Percentiles rank a stretch among this genome's conserved stretches.
Conservation (phyloP, 1,140 invertebrate genomes). For the Venustaconcha ellipsiformis region DNA sequence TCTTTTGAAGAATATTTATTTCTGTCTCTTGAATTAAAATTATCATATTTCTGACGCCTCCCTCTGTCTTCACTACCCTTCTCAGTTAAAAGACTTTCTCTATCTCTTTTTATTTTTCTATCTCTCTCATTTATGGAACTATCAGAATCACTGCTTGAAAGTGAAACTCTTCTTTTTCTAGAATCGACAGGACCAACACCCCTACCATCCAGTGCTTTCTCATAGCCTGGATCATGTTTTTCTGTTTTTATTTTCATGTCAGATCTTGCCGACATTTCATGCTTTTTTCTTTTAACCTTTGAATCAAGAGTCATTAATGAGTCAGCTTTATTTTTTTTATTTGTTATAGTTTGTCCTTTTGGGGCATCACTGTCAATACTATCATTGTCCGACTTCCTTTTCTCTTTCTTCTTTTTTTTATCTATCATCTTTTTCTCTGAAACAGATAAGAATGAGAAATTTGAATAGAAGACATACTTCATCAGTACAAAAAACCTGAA, state of each 20-base stretch:
- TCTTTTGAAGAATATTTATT: conserved; percentile 15
- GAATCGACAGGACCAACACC: background rate
- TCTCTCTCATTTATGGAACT: conserved; percentile 34
- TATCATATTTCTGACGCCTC: background rate
- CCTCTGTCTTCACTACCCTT: conserved; percentile 10
- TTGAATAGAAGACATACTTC: background rate
- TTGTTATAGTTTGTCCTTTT: conserved; percentile 20
- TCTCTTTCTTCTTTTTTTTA: conserved; percentile 49
- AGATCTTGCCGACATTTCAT: background rate
- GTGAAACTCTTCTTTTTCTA: background rate
- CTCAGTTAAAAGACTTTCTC: conserved; percentile 20
- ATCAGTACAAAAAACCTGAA: background rate
- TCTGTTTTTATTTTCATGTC: conserved; percentile 34
- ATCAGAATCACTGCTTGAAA: background rate
- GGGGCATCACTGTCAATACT: conserved; percentile 19
- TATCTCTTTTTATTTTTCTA: conserved; percentile 35
- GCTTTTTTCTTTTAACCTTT: background rate
- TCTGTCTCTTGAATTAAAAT: background rate
- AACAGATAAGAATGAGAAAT: conserved; percentile 1
- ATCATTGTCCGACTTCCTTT: conserved; percentile 31
- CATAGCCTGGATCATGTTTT: conserved; percentile 34
- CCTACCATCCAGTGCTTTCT: conserved; percentile 20
- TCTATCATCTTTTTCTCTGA: conserved; percentile 43
- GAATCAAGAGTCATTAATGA: conserved; percentile 13
- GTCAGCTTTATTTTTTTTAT: conserved; percentile 20